Conservation (phyloP, 1,140 invertebrate species). For the Tetragnatha versicolor region DNA sequence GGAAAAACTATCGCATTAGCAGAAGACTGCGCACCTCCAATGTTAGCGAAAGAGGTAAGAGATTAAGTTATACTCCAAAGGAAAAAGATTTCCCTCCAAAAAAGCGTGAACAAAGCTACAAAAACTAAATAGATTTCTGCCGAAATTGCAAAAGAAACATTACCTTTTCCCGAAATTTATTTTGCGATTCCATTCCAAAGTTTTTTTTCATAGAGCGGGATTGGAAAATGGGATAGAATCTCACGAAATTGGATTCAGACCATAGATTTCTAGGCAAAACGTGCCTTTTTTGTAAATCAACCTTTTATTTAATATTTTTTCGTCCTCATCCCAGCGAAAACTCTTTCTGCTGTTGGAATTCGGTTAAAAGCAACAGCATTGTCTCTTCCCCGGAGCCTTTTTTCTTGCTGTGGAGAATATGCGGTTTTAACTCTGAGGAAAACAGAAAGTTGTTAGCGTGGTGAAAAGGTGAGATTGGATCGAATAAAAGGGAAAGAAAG, state of each 20-base stretch:
- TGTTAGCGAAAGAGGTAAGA: neutral
- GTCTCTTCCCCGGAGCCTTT: slow-evolving; percentile 9
- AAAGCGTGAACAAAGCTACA: slow-evolving; percentile 18
- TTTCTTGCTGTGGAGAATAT: neutral
- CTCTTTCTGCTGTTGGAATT: neutral
- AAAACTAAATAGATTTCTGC: slow-evolving; percentile 37
- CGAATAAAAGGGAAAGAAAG: no score
- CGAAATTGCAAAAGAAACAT: slow-evolving; percentile 47
- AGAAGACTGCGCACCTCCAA: no score
- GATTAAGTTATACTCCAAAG: slow-evolving; percentile 28
- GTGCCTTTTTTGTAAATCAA: slow-evolving; percentile 47
- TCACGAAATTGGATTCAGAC: slow-evolving; percentile 41
- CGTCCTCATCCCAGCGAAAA: neutral
- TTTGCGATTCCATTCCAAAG: slow-evolving; percentile 30
- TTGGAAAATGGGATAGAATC: slow-evolving; percentile 44
- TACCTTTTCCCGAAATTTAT: slow-evolving; percentile 23
- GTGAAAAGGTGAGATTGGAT: neutral
- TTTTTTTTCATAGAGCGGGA: slow-evolving; percentile 29
- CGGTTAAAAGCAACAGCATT: slow-evolving; percentile 36
- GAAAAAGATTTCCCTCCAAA: neutral
- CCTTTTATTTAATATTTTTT: slow-evolving; percentile 14
- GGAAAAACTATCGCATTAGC: no score
- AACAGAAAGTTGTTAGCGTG: neutral
- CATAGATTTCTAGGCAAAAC: slow-evolving; percentile 45
- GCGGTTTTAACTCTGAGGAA: neutral